A percentile compares a stretch with the other conserved stretches of the same genome.
phyloP scores from a whole-genome alignment of 2,888 invertebrate species.

The Xanthostigma xanthostigma region DNA sequence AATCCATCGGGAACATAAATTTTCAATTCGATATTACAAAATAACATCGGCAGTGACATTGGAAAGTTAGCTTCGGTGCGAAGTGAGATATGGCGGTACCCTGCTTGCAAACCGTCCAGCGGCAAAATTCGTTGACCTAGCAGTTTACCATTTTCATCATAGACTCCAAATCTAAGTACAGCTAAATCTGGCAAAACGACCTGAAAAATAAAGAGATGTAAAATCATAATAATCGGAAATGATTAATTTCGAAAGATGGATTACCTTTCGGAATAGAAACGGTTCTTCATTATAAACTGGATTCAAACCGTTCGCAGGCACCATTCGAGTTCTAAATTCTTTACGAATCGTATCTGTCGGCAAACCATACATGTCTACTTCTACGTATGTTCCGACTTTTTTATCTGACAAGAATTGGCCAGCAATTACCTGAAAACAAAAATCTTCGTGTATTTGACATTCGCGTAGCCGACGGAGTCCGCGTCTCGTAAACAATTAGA shows the following conservation, averaged over 20 bases:
- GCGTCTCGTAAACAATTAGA: too few relatives aligned
- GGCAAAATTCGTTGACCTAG: constrained; percentile 96
- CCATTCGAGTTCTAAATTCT: constrained; percentile 92
- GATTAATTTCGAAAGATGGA: constrained; percentile 2
- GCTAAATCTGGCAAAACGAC: constrained; percentile 97
- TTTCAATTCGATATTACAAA: constrained; percentile 97
- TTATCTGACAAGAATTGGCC: constrained; percentile 99
- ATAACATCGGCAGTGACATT: constrained; percentile 96
- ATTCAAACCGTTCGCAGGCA: constrained; percentile 95
- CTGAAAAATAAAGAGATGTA: constrained; percentile 24
- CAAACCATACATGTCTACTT: constrained; percentile 94
- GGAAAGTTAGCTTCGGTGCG: constrained; percentile 98
- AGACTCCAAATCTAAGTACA: constrained; percentile 92
- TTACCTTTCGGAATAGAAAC: constrained; percentile 89
- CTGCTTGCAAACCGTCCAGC: constrained; percentile 92
- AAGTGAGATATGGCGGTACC: constrained; percentile 93
- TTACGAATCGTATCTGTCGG: constrained; percentile 97
- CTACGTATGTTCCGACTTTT: constrained; percentile 97
- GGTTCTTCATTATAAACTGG: constrained; percentile 98
- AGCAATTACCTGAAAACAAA: constrained; percentile 64
- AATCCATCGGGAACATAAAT: constrained; percentile 99
- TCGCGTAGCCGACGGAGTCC: neutral
- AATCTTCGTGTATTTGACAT: neutral
- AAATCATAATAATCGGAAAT: neutral
- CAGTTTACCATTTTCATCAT: constrained; percentile 93